Evolutionary conservation across 2,888 invertebrate genomes (phyloP), one percentile per base, ranked within the genome.

Genomic region (Marasmarcha lunaedactyla): DNA sequence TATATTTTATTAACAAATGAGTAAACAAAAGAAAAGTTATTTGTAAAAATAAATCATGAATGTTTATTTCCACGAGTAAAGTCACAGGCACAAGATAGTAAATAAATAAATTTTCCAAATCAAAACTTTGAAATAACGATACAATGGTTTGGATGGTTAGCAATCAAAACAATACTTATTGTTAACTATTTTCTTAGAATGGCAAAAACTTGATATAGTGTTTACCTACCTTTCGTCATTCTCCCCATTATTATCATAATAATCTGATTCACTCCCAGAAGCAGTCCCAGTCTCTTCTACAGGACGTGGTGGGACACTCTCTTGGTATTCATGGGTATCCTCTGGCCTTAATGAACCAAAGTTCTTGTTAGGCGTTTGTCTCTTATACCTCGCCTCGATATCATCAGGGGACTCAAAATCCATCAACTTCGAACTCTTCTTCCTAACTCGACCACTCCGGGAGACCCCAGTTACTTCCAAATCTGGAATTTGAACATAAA

Each of bases 391-490:
- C 14, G 87, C 84, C 48, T 91, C 93, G 38, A 92, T 88, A 58
- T 94, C 95, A 63, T 96, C 97, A 0, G 93, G 92, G 0, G 94
- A 94, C 64, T 94, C 94, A 76, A 96, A 97, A 69, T 96, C 97
- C 74, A 94, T 89, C 34, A 98, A 84, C 66, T 97, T 96, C 0
- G 96, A 95, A 12, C 96, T 97, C 72, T 97, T 97, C 79, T 97
- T 97, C 40, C 97, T 85, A 0, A 97, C 94, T 42, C 95, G 86
- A 14, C 95, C 95, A 53, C 95, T 95, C 42, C 95, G 87, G 1
- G 95, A 95, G 33, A 95, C 89, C 6, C 94, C 94, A 40, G 92
- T 93, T 41, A 93, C 93, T 73, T 92, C 92, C 58, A 92, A 83
- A 81, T 91, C 91, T 86, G 63, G 49, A 55, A 54, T 4, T 25